Base-by-base conservation (phyloP, 2,113 vertebrate species). In the Alligator sinensis region DNA sequence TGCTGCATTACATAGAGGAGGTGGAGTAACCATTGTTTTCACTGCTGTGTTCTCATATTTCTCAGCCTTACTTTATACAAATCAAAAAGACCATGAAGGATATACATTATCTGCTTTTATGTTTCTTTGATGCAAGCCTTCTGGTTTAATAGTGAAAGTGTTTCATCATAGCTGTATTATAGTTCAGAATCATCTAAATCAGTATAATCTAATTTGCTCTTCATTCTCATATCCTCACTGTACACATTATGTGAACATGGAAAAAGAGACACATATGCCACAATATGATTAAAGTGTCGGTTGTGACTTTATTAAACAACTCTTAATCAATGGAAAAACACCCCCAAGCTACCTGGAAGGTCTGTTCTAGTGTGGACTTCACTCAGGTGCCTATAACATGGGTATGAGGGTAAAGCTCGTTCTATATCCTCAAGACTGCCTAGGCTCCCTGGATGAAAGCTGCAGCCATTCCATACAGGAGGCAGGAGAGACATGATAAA, bases 181-280 rank as follows among this genome's bases (percentile, higher is more conserved):
- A 30, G n/a, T 30, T 59, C 28, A 59, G 47, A 54, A 75, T 22
- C 9, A 54, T 47, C 38, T 88, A 54, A 79, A 78, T 11, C 60
- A 54, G 34, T 77, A 92, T 83, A 57, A 94, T 62, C 82, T 94
- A 90, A 54, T 93, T 94, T 90, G 74, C n/a, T 95, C 62, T 91
- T 94, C 7, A 63, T 83, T 93, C 91, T 90, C 91, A 34, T 84
- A 47, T 58, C 68, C 82, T 89, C 34, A 74, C 13, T 77, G 34
- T 87, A 63, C 54, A 92, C 86, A 82, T 95, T 82, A 83, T 90
- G 76, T 85, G 57, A 93, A 85, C 57, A 83, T 74, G 82, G 91
- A 87, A 95, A 94, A 90, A 54, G 24, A 94, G 77, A 87, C 60
- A 25, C 63, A 80, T 27, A 18, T 90, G 57, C 74, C n/a, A 57